Base-by-base conservation (phyloP, 2,797 vertebrate genomes). In the Jordanella pulchra region DNA sequence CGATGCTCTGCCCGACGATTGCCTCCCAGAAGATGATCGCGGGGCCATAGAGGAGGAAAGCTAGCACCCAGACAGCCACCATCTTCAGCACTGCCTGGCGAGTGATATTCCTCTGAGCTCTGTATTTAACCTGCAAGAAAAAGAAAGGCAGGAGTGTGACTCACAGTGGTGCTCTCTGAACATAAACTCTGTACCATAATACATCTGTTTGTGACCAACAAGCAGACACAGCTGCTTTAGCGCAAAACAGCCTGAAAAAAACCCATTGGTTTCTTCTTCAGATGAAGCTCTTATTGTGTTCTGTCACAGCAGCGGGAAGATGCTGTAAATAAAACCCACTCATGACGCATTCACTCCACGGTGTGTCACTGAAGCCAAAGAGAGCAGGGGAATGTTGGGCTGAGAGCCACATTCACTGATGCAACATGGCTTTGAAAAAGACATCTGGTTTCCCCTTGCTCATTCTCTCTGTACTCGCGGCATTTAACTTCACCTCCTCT, bases 21-120 rank as follows among this genome's bases (percentile, higher is more conserved):
- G 92, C 71, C 90, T 99, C 97, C 97, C 98, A 99, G 90, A 97
- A 97, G 88, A 98, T 95, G 60, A 99, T 98, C 79, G 98, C 97
- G 0, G 97, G 98, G 27, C 97, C 97, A 0, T 98, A 99, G 0
- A 99, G 94, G 78, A 99, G 94, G 92, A 99, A 99, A 1, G 98
- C 97, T 74, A 97, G 70, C 64, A 96, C 90, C 98, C 98, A 99
- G 15, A 98, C 97, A 5, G 95, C 90, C 72, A 93, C 84, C 97
- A 99, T 99, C 95, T 99, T 99, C 78, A 93, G 83, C 84, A 98
- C 95, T 0, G 97, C 97, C 69, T 78, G 94, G 58, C 85, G 95
- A 4, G 93, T 97, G 93, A 97, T 96, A 35, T 96, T 95, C 87
- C 97, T 95, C 89, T 98, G 97, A 15, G 97, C 97, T 91, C 97